A percentile compares a stretch with the other conserved stretches of the same genome.
These are phyloP conservation scores for Leucosticte australis DNA, from an alignment of 2,113 vertebrate genomes.

Conservation along the genomic window DNA sequence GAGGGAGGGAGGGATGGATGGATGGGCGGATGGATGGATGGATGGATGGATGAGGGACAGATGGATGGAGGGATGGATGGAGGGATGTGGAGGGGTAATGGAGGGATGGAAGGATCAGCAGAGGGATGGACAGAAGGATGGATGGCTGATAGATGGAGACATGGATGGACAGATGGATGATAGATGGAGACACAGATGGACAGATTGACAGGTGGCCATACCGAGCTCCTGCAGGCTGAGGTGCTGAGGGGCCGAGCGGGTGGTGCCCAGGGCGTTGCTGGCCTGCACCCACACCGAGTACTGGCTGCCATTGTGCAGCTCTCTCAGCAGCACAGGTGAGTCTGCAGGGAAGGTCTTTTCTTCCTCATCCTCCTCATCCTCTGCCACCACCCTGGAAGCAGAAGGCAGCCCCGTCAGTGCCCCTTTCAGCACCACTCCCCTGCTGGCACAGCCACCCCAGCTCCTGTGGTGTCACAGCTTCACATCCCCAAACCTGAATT, in stretches of 20 bases:
- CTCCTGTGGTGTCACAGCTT: fast-evolving
- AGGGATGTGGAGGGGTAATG: too few species aligned
- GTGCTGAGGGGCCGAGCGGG: background rate
- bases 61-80: background rate
- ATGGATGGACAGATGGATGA: too few species aligned
- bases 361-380: background rate
- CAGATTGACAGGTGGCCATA: background rate
- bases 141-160: background rate
- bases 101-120: fast-evolving
- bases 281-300: slow-evolving; percentile 62
- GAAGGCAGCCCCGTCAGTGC: background rate
- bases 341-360: background rate
- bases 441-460: fast-evolving
- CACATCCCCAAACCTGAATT: fast-evolving
- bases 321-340: slow-evolving; percentile 30
- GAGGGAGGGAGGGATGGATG: fast-evolving
- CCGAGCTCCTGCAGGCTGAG: slow-evolving; percentile 68
- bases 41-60: too few species aligned
- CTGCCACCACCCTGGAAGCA: slow-evolving; percentile 35
- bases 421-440: fast-evolving
- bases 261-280: slow-evolving; percentile 53
- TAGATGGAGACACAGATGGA: background rate
- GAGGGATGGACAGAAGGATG: fast-evolving
- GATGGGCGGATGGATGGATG: fast-evolving
- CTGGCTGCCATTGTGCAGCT: background rate